Conservation (phyloP, 2,113 vertebrate genomes). For the Empidonax traillii region DNA sequence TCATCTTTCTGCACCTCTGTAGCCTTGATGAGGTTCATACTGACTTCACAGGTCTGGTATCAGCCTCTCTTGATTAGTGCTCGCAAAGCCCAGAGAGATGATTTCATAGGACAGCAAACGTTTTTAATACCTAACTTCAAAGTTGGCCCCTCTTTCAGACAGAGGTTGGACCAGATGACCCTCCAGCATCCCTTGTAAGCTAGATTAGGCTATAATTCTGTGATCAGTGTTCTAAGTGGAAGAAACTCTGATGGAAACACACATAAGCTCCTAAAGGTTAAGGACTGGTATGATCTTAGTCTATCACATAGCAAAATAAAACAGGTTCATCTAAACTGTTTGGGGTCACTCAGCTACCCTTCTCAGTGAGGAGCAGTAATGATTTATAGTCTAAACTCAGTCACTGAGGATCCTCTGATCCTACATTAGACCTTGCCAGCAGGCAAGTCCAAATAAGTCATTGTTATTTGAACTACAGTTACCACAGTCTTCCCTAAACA, state of each 20-base stretch:
- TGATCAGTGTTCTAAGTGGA: conserved; percentile 20
- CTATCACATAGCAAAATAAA: conserved; percentile 10
- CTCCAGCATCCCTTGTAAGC: background rate
- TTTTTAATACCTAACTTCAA: conserved; percentile 37
- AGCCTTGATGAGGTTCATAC: conserved; percentile 3
- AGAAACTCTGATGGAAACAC: background rate
- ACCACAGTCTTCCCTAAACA: background rate
- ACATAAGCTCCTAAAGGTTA: background rate
- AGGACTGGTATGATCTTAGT: background rate
- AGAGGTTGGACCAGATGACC: conserved; percentile 4
- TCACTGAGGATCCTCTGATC: background rate
- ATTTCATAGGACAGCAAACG: background rate
- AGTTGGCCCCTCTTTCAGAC: conserved; percentile 21
- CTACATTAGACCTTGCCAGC: background rate
- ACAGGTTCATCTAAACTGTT: conserved; percentile 1
- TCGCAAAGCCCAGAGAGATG: background rate
- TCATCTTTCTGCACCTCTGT: background rate
- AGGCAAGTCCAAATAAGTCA: background rate
- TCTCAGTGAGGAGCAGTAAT: background rate
- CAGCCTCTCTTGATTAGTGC: conserved; percentile 6
- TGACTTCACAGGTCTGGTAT: background rate
- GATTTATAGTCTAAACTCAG: background rate
- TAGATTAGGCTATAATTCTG: conserved; percentile 31
- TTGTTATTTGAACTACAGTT: background rate
- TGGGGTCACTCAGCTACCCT: background rate